Evolutionary conservation across 2,113 vertebrate genomes (phyloP), one percentile per base, ranked within the genome.

Genomic region (Zapornia atra): DNA sequence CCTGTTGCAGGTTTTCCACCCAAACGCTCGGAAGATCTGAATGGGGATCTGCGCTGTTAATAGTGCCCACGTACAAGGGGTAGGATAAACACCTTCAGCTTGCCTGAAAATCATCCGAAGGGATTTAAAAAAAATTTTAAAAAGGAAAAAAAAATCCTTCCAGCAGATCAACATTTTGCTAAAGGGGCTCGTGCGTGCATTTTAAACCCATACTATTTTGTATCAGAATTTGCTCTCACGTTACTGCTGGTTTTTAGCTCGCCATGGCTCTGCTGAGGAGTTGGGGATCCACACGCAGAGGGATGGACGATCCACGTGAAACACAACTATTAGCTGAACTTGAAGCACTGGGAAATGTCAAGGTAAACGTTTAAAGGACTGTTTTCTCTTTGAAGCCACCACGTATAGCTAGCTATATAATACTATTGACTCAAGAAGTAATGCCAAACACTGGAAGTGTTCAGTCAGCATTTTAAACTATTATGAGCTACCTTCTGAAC

Each of bases 381-480:
- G 82, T 85, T 87, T 94, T 95, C 68, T 92, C 94, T 97, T 91
- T 88, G 96, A 97, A 97, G 96, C 86, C 96, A 83, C 85, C 65
- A 68, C 16, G 79, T 85, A 81, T 31, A 53, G 44, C 44, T 46
- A 92, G 89, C 60, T 88, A 78, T 78, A 92, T 65, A 40, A 89
- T 85, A 86, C 95, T 97, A 98, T 75, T 96, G 98, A 98, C 97
- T 98, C 95, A 73, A 97, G 97, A 97, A 98, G 97, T 96, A 97
- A 97, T 34, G 96, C 96, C 94, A 97, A 98, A 77, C 98, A 90
- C 97, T 94, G 97, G 98, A 98, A 98, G 84, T 98, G 98, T 98
- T 98, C 98, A 98, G 98, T 98, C 98, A 99, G 98, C 98, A 98
- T 98, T 98, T 98, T 98, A 98, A 98, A 98, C 98, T 98, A 98